These are phyloP conservation scores for Nyctibius grandis DNA, from an alignment of 2,797 vertebrate genomes.

Conservation along the genomic window DNA sequence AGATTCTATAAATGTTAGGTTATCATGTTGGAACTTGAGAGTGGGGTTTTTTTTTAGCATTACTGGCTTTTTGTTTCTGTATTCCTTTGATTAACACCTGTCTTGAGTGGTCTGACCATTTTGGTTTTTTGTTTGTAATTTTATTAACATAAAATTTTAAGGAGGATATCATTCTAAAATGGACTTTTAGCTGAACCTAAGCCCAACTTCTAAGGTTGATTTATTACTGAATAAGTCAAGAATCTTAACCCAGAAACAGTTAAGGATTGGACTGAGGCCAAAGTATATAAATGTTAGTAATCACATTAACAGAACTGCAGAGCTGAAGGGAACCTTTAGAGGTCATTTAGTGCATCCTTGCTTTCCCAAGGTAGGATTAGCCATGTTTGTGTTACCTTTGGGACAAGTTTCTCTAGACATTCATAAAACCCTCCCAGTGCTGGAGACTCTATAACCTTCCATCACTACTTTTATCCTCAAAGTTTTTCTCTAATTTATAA, in stretches of 20 bases:
- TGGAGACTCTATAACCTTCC: neutral
- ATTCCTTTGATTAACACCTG: neutral
- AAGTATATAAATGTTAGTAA: neutral
- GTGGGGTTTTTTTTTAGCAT: neutral
- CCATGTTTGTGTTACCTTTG: neutral
- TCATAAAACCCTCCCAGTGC: rapidly evolving
- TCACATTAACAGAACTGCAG: neutral
- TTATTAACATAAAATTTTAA: neutral
- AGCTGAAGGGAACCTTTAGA: neutral
- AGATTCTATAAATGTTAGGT: neutral
- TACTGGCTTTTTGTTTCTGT: neutral
- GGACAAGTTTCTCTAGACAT: neutral
- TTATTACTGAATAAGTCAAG: neutral
- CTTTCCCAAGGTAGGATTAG: neutral
- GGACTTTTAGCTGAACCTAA: neutral
- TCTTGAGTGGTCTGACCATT: neutral
- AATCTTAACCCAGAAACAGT: neutral
- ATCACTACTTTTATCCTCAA: neutral
- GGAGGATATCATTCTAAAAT: neutral
- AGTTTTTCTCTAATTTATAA: neutral
- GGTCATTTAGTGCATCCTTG: neutral
- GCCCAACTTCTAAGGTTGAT: neutral
- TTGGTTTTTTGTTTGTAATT: neutral
- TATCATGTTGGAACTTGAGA: neutral
- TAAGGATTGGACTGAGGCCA: neutral